Base-by-base conservation (phyloP, 2,797 vertebrate species). In the Champsocephalus gunnari region DNA sequence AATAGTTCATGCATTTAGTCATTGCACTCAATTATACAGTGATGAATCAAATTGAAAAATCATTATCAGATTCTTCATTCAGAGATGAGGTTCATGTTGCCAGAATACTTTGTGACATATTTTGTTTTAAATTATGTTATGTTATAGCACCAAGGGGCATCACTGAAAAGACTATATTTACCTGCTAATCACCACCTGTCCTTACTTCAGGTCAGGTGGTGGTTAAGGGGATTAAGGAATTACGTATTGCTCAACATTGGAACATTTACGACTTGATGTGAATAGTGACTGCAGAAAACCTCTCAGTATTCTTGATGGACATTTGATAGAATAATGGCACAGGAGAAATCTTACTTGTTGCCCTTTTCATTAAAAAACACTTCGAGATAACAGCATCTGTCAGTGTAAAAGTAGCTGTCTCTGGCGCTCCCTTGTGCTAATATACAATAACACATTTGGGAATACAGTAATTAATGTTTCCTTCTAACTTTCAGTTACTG, bases 41-140 rank as follows among this genome's bases (percentile, higher is more conserved):
- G 32, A 69, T 64, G 59, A 14, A 65, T 73, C 43, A 63, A 41
- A 55, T 4, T 59, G 28, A 43, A n/a, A 65, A 65, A 73, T 48
- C 2, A 70, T 53, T 13, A 55, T 32, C 7, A 63, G 14, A 66
- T 50, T 73, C 45, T 38, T 84, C 14, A 67, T 59, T 56, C 5
- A 57, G 47, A 48, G 45, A 61, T 72, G 50, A 16, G 12, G 17
- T 13, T 1, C n/a, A 32, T 28, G 10, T 71, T 66, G 60, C 53
- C 43, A 41, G n/a, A 64, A 60, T 74, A 67, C 69, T 41, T 51
- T 4, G 34, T 47, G n/a, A 24, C 47, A 49, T 45, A 19, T 24
- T 63, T 63, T 21, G n/a, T 63, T n/a, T 28, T 28, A 28, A 32
- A 62, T 55, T 55, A 48, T 38, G 50, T 62, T 32, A 51, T 13